These are phyloP conservation scores for Ascidia mentula DNA, from an alignment of 23 tunicate species.

Conservation along the genomic window DNA sequence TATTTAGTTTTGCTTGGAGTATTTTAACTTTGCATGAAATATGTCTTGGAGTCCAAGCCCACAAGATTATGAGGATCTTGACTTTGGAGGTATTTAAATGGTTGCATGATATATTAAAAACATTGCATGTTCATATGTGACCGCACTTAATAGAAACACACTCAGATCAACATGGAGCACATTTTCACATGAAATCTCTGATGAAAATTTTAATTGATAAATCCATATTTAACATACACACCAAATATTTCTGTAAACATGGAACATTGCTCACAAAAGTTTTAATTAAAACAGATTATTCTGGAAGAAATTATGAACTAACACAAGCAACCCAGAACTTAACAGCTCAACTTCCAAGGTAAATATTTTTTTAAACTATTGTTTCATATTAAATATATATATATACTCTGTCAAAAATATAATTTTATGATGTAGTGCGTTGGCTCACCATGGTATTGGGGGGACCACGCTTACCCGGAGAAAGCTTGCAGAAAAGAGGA, in stretches of 20 bases:
- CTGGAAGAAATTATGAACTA: not conserved
- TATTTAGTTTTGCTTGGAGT: not conserved
- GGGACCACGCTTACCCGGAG: slow-evolving; percentile 35
- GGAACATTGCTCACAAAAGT: too few relatives aligned
- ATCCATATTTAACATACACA: too few relatives aligned
- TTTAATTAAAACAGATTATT: not conserved
- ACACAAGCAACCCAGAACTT: not conserved
- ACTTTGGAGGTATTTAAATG: not conserved
- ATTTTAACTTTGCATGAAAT: not conserved
- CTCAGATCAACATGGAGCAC: too few relatives aligned
- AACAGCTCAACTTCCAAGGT: slow-evolving; percentile 32
- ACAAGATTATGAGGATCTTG: slow-evolving; percentile 22
- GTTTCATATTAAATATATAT: not conserved
- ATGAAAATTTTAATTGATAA: too few relatives aligned
- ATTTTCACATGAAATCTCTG: too few relatives aligned
- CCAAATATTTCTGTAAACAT: too few relatives aligned
- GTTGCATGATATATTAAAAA: slow-evolving; percentile 3
- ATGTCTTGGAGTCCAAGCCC: slow-evolving; percentile 63
- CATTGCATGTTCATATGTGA: too few relatives aligned
- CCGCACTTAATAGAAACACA: too few relatives aligned
- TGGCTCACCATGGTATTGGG: slow-evolving; percentile 49
- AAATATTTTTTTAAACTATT: not conserved
- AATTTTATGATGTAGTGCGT: slow-evolving; percentile 7
- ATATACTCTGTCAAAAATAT: too few relatives aligned
- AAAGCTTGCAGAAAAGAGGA: slow-evolving; percentile 7